phyloP scores from a whole-genome alignment of 1,140 invertebrate species.

The Euura saliciscinereae region DNA sequence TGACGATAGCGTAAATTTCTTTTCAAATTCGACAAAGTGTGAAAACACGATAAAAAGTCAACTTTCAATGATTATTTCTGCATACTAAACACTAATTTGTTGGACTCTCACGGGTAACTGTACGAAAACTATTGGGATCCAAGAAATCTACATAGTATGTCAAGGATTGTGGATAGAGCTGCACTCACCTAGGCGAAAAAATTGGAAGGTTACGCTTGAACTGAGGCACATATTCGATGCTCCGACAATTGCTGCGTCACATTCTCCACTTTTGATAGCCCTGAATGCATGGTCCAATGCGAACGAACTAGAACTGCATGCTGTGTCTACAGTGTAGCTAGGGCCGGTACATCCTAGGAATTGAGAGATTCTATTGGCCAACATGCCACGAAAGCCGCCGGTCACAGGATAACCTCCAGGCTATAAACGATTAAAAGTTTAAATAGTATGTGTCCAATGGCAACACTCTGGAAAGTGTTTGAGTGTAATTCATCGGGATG shows the following conservation, averaged over 20 bases:
- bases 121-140: too few relatives aligned
- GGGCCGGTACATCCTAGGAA: slow-evolving; percentile 75
- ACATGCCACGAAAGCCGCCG: slow-evolving; percentile 79
- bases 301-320: slow-evolving; percentile 87
- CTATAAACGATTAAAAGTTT: too few relatives aligned
- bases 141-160: too few relatives aligned
- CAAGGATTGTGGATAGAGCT: not conserved
- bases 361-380: slow-evolving; percentile 88
- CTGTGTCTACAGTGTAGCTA: slow-evolving; percentile 85
- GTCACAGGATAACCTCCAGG: too few relatives aligned
- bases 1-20: too few relatives aligned
- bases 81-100: not conserved
- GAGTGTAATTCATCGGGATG: too few relatives aligned
- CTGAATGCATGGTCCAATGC: slow-evolving; percentile 84
- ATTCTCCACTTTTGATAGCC: slow-evolving; percentile 76
- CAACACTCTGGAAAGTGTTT: too few relatives aligned
- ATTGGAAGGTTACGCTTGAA: slow-evolving; percentile 85
- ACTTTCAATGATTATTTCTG: too few relatives aligned
- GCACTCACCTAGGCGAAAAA: slow-evolving; percentile 59
- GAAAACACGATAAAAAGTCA: too few relatives aligned
- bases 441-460: too few relatives aligned
- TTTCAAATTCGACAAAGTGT: too few relatives aligned
- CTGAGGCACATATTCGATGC: slow-evolving; percentile 83
- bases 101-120: too few relatives aligned
- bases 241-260: slow-evolving; percentile 87